Conservation (phyloP, 2,888 invertebrate genomes). For the Gari tellinella region DNA sequence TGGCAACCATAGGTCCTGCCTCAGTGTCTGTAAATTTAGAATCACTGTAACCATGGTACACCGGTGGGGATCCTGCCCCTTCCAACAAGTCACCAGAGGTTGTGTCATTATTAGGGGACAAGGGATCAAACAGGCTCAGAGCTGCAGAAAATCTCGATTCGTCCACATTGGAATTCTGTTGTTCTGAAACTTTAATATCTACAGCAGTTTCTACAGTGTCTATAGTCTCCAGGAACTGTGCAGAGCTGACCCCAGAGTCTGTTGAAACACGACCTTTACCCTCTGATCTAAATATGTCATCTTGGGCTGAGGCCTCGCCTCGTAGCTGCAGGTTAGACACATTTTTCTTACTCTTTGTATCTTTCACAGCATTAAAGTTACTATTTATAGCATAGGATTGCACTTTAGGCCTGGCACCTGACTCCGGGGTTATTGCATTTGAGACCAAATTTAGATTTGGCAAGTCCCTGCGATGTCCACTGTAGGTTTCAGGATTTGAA, state of each 20-base stretch:
- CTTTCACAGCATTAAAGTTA: conserved; percentile 16
- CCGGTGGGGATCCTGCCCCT: conserved; percentile 35
- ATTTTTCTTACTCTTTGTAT: conserved; percentile 29
- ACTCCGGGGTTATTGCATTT: conserved; percentile 35
- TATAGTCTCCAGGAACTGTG: conserved; percentile 50
- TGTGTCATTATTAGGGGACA: conserved; percentile 26
- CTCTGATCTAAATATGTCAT: conserved; percentile 27
- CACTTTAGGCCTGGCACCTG: conserved; percentile 54
- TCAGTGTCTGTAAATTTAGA: conserved; percentile 10
- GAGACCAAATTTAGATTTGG: conserved; percentile 31
- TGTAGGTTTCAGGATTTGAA: conserved; percentile 12
- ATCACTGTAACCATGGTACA: conserved; percentile 24
- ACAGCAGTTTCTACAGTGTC: conserved; percentile 51
- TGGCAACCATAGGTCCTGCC: conserved; percentile 21
- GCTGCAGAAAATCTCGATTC: conserved; percentile 78
- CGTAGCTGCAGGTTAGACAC: conserved; percentile 17
- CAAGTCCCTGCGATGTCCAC: conserved; percentile 13
- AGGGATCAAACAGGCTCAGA: conserved; percentile 76
- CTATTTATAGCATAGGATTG: conserved; percentile 4
- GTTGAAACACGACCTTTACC: conserved; percentile 33
- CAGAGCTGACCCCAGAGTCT: conserved; percentile 52
- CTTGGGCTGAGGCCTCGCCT: conserved; percentile 8
- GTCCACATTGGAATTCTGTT: conserved; percentile 79
- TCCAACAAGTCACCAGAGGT: conserved; percentile 50
- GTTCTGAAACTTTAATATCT: conserved; percentile 66